Percentiles rank a stretch among this genome's conserved stretches.
Conservation (phyloP, 1,140 invertebrate genomes). For the Euwallacea fornicatus region DNA sequence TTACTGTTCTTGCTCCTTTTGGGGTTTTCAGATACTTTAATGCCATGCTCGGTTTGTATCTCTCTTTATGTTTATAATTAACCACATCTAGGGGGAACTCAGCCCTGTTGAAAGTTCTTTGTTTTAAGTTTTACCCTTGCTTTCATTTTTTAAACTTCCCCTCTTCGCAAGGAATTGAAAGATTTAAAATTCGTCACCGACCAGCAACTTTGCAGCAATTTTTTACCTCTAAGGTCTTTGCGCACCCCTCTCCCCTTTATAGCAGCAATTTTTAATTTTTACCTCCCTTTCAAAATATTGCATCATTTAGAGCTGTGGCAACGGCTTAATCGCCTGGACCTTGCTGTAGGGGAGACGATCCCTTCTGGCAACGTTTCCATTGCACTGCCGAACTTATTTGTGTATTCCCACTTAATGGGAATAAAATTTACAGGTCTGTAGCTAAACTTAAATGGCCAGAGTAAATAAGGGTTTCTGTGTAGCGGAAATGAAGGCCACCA, state of each 20-base stretch:
- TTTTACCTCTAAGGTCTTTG: slow-evolving; percentile 3
- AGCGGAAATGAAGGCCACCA: slow-evolving; percentile 46
- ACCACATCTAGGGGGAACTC: neutral
- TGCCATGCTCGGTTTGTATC: neutral
- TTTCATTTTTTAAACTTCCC: neutral
- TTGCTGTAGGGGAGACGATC: slow-evolving; percentile 12
- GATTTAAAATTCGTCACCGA: neutral
- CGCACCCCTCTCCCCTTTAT: slow-evolving; percentile 2
- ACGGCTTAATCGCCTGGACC: slow-evolving; percentile 21
- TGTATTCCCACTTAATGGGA: neutral
- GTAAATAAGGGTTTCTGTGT: slow-evolving; percentile 16
- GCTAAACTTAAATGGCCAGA: neutral
- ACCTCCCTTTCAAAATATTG: slow-evolving; percentile 7
- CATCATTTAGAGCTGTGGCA: slow-evolving; percentile 21
- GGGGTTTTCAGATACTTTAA: neutral
- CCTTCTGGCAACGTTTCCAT: slow-evolving; percentile 2
- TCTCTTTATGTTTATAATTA: slow-evolving; percentile 1
- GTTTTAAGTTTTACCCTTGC: neutral
- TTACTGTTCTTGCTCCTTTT: neutral
- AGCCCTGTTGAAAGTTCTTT: neutral
- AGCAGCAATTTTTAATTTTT: slow-evolving; percentile 16
- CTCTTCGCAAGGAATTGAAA: neutral
- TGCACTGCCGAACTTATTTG: neutral
- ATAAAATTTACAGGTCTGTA: neutral
- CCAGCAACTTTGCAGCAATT: neutral